Evolutionary conservation across 2,797 vertebrate genomes (phyloP), one percentile per base, ranked within the genome.

Genomic region (Microctenopoma steveboyesi): DNA sequence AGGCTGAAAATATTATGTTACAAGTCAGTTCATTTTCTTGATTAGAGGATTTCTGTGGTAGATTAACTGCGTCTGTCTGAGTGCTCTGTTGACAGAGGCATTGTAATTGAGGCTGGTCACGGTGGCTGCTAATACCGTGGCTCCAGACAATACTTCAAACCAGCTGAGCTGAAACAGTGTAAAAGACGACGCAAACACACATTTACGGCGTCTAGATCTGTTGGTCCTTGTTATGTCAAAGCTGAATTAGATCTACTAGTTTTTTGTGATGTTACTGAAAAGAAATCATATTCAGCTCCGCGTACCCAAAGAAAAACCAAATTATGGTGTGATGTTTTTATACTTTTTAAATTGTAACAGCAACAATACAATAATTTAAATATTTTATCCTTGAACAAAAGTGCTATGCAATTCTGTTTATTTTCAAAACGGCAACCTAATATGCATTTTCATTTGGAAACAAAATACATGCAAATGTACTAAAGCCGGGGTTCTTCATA

Each of bases 91-190:
- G 83, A 86, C 76, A 82, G 84, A 64, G 60, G 57, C 76, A 37
- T 74, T 83, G 86, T 68, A 78, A 83, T 40, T 50, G 70, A 64
- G 62, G 58, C 54, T 0, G 48, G 86, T 88, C 86, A 82, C 9
- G 28, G 78, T 64, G 57, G 28, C 72, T 78, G 79, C 39, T 57
- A 63, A 80, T 46, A n/a, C 68, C 54, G 54, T n/a, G 89, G 89
- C 89, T 92, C 91, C 91, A 92, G 91, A 91, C 78, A 25, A 39
- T 83, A 84, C 91, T 92, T 90, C 30, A 91, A 74, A 81, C 74
- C 78, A 76, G 80, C 79, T 79, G 70, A 88, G 81, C 81, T 84
- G 89, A 90, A 83, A 91, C 74, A 3, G 35, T 13, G 4, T 33
- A 60, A 45, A 47, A 51, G 40, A 25, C 18, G 59, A 15, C 1